Conservation (phyloP, 2,113 vertebrate genomes). For the Zingel zingel region DNA sequence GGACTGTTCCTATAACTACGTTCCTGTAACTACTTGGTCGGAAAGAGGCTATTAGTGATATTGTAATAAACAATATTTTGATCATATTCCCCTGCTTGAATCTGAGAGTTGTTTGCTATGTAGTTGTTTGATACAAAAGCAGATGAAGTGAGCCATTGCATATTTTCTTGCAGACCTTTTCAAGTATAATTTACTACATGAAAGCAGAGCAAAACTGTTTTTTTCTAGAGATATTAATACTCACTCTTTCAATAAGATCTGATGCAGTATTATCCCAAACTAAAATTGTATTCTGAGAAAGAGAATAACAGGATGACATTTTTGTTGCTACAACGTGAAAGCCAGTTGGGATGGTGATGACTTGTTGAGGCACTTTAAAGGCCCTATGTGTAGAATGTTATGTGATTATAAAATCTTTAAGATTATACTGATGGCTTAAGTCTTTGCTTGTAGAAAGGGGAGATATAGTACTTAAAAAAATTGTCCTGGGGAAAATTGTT, state of each 20-base stretch:
- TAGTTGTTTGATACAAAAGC: constrained; percentile 6
- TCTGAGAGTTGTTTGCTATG: background rate
- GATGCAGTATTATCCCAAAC: background rate
- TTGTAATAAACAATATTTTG: constrained; percentile 20
- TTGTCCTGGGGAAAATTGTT: background rate
- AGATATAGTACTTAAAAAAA: no score
- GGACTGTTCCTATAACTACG: no score
- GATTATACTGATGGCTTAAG: background rate
- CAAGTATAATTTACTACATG: constrained; percentile 27
- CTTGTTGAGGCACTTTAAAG: constrained; percentile 3
- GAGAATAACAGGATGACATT: constrained; percentile 15
- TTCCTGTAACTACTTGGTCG: no score
- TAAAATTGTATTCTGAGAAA: background rate
- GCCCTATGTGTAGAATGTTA: background rate
- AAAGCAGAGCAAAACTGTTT: constrained; percentile 33
- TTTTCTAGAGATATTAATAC: constrained; percentile 10
- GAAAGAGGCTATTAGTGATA: background rate
- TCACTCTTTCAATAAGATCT: constrained; percentile 10
- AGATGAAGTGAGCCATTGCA: background rate
- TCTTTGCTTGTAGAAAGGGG: background rate
- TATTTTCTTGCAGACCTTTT: constrained; percentile 27
- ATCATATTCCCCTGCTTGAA: constrained; percentile 19
- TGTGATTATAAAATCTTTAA: background rate
- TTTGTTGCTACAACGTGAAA: constrained; percentile 19
- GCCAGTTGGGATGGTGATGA: background rate